These are phyloP conservation scores for Limenitis camilla DNA, from an alignment of 2,888 invertebrate genomes.

Conservation along the genomic window DNA sequence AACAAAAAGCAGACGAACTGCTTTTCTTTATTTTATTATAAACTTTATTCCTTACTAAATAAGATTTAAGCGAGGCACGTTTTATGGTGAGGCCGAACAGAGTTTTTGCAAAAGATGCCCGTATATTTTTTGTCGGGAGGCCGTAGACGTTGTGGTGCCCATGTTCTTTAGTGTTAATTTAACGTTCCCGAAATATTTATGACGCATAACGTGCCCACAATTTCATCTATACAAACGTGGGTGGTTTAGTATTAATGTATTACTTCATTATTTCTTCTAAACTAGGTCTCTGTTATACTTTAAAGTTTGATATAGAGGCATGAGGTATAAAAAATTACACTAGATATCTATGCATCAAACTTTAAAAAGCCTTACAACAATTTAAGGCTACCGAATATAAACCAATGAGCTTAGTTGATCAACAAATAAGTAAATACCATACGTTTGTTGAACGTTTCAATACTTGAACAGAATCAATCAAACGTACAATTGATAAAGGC, in stretches of 20 bases:
- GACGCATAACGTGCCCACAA: conserved; percentile 71
- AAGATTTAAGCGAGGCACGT: conserved; percentile 18
- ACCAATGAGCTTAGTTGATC: conserved; percentile 1
- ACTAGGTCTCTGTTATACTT: background rate
- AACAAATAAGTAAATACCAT: background rate
- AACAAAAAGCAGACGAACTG: conserved; percentile 29
- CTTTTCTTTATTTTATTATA: conserved; percentile 3
- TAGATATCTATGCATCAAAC: background rate
- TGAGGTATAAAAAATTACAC: background rate
- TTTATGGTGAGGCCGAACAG: conserved; percentile 42
- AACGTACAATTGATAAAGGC: conserved; percentile 54
- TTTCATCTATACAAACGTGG: conserved; percentile 70
- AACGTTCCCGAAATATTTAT: conserved; percentile 74
- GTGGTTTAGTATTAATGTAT: conserved; percentile 64
- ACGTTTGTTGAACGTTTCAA: conserved; percentile 1
- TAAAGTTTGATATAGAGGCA: background rate
- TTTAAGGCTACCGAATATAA: conserved; percentile 1
- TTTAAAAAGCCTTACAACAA: background rate
- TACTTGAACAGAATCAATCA: conserved; percentile 54
- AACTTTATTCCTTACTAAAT: conserved; percentile 20
- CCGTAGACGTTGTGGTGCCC: conserved; percentile 72
- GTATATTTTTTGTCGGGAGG: conserved; percentile 57
- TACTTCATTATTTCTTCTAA: conserved; percentile 55
- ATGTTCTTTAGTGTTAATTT: conserved; percentile 74
- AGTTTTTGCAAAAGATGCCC: conserved; percentile 65